Evolutionary conservation across 2,797 vertebrate genomes (phyloP), one percentile per base, ranked within the genome.

Genomic region (Emys orbicularis): DNA sequence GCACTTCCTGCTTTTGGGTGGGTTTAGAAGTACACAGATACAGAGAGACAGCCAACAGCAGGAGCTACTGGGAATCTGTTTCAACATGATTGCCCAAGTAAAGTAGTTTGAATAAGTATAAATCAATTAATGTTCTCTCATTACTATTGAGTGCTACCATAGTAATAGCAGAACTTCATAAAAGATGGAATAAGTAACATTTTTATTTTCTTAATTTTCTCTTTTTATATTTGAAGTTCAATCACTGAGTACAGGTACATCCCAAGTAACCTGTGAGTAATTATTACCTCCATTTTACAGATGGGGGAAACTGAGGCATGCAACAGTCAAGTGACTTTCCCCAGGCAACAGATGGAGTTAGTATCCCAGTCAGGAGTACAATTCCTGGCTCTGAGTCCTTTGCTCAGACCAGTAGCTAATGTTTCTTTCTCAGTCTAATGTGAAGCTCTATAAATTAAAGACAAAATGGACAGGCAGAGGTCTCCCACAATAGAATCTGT

Each of bases 131-230:
- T 59, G 34, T 54, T 5, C 92, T 44, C 72, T 92, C 91, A 88
- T 81, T 93, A 77, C 77, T 88, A 34, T 65, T 54, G 0, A 15
- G 23, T 12, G 21, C 72, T 15, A 13, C 72, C 7, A 4, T 76
- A 76, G 41, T 47, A 89, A 54, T 89, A 92, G 81, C 19, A 83
- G 89, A 81, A 68, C 91, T 57, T 92, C 83, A 49, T 83, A 94
- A 79, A 93, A 93, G 79, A 61, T 25, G 61, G 56, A 91, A 93
- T 61, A 84, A 89, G 91, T 91, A 90, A 23, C 95, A 76, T 76
- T 96, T 68, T 76, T 31, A 21, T 94, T 25, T 93, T 96, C 86
- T 96, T 93, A 56, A 65, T 91, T 95, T 41, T 49, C 86, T 86
- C 52, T 86, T 88, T 83, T 13, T 65, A 47, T 80, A 90, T 56